Evolutionary conservation across 1,140 invertebrate species (phyloP).

Genomic region (Drosophila albomicans): DNA sequence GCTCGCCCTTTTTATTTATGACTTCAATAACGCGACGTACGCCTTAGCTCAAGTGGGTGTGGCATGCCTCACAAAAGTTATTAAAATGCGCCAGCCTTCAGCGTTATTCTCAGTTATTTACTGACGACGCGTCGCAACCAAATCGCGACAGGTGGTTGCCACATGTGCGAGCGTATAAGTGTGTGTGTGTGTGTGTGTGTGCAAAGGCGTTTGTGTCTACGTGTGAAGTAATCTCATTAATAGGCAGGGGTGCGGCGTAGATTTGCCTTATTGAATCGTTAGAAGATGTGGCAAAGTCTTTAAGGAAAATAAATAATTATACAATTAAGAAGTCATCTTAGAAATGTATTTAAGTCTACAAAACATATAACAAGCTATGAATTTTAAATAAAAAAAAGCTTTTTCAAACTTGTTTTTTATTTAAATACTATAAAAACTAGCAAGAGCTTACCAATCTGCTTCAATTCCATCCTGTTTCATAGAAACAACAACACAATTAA

Average conservation of each 20-base stretch:
- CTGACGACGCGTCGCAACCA: conserved; percentile 26
- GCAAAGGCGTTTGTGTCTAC: conserved; percentile 28
- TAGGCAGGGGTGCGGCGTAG: conserved; percentile 17
- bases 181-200: background rate
- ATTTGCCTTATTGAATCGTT: conserved; percentile 5
- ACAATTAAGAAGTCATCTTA: too few relatives aligned
- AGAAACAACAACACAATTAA: too few relatives aligned
- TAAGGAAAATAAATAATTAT: background rate
- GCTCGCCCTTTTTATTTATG: conserved; percentile 74
- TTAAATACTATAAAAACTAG: too few relatives aligned
- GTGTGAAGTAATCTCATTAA: conserved; percentile 45
- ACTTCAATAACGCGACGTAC: conserved; percentile 75
- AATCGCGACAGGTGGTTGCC: conserved; percentile 77
- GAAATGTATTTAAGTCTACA: too few relatives aligned
- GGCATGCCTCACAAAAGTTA: conserved; percentile 67
- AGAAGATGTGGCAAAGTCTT: background rate
- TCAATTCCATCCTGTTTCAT: too few relatives aligned
- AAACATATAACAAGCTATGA: too few relatives aligned
- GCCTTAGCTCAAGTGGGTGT: conserved; percentile 47
- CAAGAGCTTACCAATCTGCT: too few relatives aligned
- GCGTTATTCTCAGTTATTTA: conserved; percentile 42
- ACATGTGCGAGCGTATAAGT: conserved; percentile 15
- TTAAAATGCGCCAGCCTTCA: conserved; percentile 74
- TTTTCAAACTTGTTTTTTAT: too few relatives aligned
- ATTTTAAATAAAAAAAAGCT: too few relatives aligned